Conservation (phyloP, 2,113 vertebrate genomes). For the Micronycteris hirsuta region DNA sequence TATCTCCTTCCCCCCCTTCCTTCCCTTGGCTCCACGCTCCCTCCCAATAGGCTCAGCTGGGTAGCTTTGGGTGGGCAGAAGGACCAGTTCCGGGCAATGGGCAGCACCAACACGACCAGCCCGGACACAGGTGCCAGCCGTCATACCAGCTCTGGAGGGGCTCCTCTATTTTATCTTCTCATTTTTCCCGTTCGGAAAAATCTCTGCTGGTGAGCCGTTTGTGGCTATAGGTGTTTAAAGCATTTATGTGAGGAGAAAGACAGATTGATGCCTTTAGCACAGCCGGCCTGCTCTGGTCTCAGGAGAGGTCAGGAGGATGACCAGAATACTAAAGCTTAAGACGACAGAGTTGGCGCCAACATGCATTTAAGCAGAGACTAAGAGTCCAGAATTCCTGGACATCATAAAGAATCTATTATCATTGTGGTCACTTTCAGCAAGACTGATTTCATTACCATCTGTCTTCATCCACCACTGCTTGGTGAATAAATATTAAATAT, state of each 20-base stretch:
- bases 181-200: conserved; percentile 34
- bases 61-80: background rate
- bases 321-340: conserved; percentile 78
- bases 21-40: background rate
- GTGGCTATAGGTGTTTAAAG: conserved; percentile 79
- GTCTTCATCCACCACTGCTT: conserved; percentile 81
- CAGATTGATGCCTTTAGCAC: conserved; percentile 82
- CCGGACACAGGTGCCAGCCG: background rate
- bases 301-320: conserved; percentile 81
- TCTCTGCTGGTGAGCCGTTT: conserved; percentile 72
- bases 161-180: conserved; percentile 28
- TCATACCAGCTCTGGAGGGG: background rate
- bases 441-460: conserved; percentile 84
- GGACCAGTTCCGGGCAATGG: background rate
- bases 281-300: conserved; percentile 78
- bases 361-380: conserved; percentile 81
- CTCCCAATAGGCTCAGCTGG: background rate
- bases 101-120: background rate
- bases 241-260: conserved; percentile 78
- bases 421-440: conserved; percentile 85
- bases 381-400: conserved; percentile 85
- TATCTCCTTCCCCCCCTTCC: background rate
- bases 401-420: conserved; percentile 87
- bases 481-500: conserved; percentile 84
- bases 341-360: conserved; percentile 80